These are phyloP conservation scores for Deilephila porcellus DNA, from an alignment of 2,888 invertebrate species.

Conservation along the genomic window DNA sequence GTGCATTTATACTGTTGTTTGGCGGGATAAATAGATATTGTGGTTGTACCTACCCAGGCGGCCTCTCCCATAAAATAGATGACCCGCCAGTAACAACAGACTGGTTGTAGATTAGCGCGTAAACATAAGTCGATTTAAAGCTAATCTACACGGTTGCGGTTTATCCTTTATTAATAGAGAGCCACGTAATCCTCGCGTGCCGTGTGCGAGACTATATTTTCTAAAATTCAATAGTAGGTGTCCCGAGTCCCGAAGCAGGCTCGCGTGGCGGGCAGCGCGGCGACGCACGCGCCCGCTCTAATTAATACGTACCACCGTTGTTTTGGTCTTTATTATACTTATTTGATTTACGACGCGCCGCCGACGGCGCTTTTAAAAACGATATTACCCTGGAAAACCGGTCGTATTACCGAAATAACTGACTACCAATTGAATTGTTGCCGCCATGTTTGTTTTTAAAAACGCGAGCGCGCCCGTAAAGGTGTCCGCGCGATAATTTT, in stretches of 20 bases:
- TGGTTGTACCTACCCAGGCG: too few species aligned
- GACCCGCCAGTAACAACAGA: too few species aligned
- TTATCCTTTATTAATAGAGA: constrained; percentile 9
- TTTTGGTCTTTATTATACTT: constrained; percentile 76
- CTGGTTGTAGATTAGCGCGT: background rate
- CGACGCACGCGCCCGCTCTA: constrained; percentile 40
- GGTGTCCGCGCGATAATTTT: constrained; percentile 62
- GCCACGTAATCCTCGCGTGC: constrained; percentile 30
- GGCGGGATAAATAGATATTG: too few species aligned
- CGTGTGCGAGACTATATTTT: constrained; percentile 58
- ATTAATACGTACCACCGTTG: constrained; percentile 72
- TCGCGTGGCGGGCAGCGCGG: constrained; percentile 5
- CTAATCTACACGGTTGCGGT: constrained; percentile 12
- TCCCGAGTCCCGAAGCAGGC: background rate
- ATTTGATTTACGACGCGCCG: constrained; percentile 68
- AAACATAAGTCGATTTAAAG: constrained; percentile 9
- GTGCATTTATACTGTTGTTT: too few species aligned
- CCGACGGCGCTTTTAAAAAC: constrained; percentile 57
- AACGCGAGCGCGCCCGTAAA: constrained; percentile 55
- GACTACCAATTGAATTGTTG: constrained; percentile 70
- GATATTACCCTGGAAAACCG: constrained; percentile 64
- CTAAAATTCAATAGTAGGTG: constrained; percentile 15
- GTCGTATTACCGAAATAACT: constrained; percentile 63
- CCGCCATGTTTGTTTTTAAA: constrained; percentile 69
- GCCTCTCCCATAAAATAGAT: too few species aligned